Evolutionary conservation across 2,797 vertebrate species (phyloP), one percentile per base, ranked within the genome.

Genomic region (Limosa lapponica): DNA sequence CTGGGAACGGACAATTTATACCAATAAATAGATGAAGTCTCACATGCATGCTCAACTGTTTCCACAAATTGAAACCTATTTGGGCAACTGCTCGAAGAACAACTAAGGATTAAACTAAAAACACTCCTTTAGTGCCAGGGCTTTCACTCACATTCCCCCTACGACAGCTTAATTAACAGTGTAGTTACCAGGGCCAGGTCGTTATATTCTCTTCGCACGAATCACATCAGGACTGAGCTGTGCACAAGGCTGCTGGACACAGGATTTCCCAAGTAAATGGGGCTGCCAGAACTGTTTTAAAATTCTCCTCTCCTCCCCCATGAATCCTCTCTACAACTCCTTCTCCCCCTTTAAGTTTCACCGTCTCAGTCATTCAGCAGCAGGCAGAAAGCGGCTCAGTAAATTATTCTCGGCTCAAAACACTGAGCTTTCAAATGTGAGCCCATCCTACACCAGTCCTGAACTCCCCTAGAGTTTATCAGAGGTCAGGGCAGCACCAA

Each of bases 361-460:
- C 58, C 32, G 27, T 24, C 1, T 5, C 7, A 57, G 55, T 59
- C 13, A 2, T 75, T 74, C 86, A 65, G 16, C 34, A 83, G 48
- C 54, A 78, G 46, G 70, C 72, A 80, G 71, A 80, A 85, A 67
- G 27, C 51, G 57, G 43, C 75, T 82, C 83, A 77, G 71, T 54
- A 89, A 89, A 92, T 85, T 57, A 57, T 36, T 73, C 67, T 62
- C 73, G 64, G 70, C 82, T 95, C 80, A 66, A 87, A 94, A 94
- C 48, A 62, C 34, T 24, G 24, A 89, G 59, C 73, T 91, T 90
- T 66, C 87, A 91, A 74, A 77, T 6, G 24, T 28, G 62, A 84
- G 48, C 37, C 52, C 93, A 94, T 93, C 91, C 87, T 88, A 87
- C 34, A 77, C 7, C 46, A 46, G 43, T 17, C 48, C 77, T 64